These are phyloP conservation scores for Hapalemur alaotrensis DNA, from an alignment of 2,797 vertebrate genomes.

Conservation along the genomic window DNA sequence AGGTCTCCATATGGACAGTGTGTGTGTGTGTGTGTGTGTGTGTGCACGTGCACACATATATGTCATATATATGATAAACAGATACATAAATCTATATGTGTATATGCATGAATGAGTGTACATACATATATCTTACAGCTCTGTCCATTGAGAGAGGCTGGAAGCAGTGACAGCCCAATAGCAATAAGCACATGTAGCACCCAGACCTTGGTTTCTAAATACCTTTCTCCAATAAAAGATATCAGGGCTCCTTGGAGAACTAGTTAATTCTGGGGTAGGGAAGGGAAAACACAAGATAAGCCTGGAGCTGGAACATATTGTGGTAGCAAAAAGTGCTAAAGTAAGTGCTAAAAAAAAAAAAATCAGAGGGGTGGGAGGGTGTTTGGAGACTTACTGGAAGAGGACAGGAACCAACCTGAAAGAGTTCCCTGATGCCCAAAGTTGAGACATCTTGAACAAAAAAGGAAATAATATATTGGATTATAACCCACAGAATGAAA, in stretches of 20 bases:
- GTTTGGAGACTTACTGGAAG: neutral
- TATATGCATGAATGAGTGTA: neutral
- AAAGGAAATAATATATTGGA: neutral
- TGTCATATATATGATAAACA: neutral
- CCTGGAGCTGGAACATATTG: neutral
- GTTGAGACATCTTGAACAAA: neutral
- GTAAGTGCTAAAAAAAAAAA: neutral
- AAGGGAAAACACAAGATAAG: neutral
- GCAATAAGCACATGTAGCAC: neutral
- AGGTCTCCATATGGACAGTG: neutral
- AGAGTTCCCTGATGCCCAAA: neutral
- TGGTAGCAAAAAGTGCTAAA: neutral
- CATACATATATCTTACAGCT: neutral
- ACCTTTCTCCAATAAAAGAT: neutral
- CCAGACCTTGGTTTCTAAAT: slow-evolving; percentile 43
- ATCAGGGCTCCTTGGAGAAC: neutral
- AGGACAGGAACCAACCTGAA: neutral
- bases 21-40: too few relatives aligned
- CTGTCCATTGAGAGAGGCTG: neutral
- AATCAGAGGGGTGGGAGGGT: too few relatives aligned
- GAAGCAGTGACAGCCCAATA: neutral
- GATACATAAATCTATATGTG: neutral
- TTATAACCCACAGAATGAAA: neutral
- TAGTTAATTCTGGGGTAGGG: neutral
- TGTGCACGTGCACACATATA: neutral